phyloP scores from a whole-genome alignment of 2,113 vertebrate genomes.

The Lamprotornis superbus region DNA sequence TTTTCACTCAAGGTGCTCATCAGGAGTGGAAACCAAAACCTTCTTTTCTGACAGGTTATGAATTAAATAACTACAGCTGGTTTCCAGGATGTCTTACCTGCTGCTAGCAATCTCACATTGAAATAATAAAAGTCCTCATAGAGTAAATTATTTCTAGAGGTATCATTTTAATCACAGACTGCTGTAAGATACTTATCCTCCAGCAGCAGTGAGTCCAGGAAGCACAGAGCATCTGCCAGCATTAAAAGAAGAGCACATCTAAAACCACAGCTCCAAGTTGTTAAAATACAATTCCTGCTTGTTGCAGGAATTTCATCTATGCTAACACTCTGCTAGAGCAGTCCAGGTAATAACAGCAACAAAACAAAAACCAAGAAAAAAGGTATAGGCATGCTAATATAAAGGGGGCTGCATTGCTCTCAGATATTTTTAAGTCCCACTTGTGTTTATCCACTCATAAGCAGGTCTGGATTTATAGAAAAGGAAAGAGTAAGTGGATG shows the following conservation, averaged over 20 bases:
- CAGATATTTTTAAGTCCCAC: not conserved
- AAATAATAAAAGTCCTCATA: not conserved
- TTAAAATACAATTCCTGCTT: not conserved
- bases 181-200: not conserved
- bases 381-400: not conserved
- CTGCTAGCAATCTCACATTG: not conserved
- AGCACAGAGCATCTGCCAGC: not conserved
- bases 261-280: not conserved
- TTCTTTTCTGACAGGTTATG: not conserved
- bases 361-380: not conserved
- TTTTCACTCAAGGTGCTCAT: not conserved
- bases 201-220: not conserved
- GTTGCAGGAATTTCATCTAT: not conserved
- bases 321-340: not conserved
- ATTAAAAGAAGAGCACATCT: not conserved
- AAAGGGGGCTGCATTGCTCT: not conserved
- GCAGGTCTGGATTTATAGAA: not conserved
- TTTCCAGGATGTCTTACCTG: not conserved
- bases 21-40: not conserved
- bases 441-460: not conserved
- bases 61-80: conserved; percentile 3
- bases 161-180: not conserved
- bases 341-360: not conserved
- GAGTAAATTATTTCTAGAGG: not conserved
- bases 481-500: not conserved